A percentile compares a stretch with the other conserved stretches of the same genome.
Conservation (phyloP, 2,797 vertebrate species). For the Intellagama lesueurii region DNA sequence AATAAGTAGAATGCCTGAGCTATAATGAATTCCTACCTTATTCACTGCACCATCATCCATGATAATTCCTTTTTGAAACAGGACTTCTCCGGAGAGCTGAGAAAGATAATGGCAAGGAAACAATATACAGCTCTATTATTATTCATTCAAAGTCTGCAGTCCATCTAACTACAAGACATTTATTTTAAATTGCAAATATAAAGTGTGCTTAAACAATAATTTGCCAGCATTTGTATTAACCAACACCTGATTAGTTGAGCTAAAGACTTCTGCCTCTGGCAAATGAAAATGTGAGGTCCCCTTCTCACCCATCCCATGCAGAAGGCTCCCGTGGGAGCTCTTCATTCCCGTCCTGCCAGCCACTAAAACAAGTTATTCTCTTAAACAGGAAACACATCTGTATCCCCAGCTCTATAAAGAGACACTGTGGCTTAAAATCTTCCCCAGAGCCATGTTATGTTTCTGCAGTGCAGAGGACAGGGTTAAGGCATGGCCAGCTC, state of each 20-base stretch:
- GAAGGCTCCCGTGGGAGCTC: background rate
- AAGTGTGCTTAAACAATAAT: background rate
- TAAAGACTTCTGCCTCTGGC: background rate
- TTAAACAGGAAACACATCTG: background rate
- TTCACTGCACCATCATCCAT: conserved; percentile 9
- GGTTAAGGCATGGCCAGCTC: no score
- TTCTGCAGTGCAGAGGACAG: background rate
- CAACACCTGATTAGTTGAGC: background rate
- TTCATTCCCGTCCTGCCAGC: no score
- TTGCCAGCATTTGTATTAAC: background rate
- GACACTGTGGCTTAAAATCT: background rate
- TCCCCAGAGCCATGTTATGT: no score
- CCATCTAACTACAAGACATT: background rate
- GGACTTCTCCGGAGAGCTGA: background rate
- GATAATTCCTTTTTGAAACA: conserved; percentile 20
- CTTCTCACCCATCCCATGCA: background rate
- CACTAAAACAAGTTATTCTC: background rate
- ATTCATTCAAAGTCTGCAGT: rapidly evolving
- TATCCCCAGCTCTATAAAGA: background rate
- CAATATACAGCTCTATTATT: rapidly evolving
- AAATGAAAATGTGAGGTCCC: rapidly evolving
- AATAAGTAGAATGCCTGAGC: rapidly evolving
- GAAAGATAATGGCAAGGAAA: background rate
- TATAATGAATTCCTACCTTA: conserved; percentile 15
- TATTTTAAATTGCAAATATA: background rate